Conservation (phyloP, 2,888 invertebrate species). For the Biston stratarius region DNA sequence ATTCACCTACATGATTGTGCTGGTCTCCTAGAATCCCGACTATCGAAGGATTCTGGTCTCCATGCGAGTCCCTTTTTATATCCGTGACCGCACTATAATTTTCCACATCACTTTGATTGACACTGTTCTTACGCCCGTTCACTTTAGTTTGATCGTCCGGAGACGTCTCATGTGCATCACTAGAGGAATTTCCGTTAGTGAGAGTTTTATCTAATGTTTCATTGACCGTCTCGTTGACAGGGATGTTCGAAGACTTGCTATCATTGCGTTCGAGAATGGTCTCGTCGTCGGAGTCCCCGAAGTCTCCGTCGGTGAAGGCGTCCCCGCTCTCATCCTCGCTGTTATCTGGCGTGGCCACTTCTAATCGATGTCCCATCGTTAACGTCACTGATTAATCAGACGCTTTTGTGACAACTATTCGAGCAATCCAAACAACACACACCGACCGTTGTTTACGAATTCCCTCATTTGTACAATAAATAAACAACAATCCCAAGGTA, state of each 20-base stretch:
- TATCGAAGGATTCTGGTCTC: constrained; percentile 79
- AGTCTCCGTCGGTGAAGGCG: constrained; percentile 80
- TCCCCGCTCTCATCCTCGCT: constrained; percentile 79
- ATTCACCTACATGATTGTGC: constrained; percentile 80
- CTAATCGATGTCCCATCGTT: constrained; percentile 71
- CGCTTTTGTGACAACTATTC: constrained; percentile 58
- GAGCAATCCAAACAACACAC: constrained; percentile 60
- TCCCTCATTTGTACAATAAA: constrained; percentile 62
- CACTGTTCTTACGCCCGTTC: constrained; percentile 60
- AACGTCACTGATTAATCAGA: constrained; percentile 51
- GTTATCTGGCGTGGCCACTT: constrained; percentile 72
- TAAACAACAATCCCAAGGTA: constrained; percentile 51
- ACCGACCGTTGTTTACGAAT: constrained; percentile 63
- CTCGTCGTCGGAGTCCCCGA: constrained; percentile 77
- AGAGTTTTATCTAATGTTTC: constrained; percentile 55
- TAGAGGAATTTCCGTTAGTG: constrained; percentile 51
- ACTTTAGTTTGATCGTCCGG: constrained; percentile 49
- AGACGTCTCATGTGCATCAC: constrained; percentile 43
- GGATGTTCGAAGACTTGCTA: constrained; percentile 52
- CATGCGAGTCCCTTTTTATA: constrained; percentile 70
- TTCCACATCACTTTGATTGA: constrained; percentile 57
- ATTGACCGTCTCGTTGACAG: constrained; percentile 75
- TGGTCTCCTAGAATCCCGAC: constrained; percentile 84
- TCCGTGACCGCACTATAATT: constrained; percentile 55
- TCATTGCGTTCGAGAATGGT: constrained; percentile 59